Conservation (phyloP, 1,140 invertebrate genomes). For the Musca vetustissima region DNA sequence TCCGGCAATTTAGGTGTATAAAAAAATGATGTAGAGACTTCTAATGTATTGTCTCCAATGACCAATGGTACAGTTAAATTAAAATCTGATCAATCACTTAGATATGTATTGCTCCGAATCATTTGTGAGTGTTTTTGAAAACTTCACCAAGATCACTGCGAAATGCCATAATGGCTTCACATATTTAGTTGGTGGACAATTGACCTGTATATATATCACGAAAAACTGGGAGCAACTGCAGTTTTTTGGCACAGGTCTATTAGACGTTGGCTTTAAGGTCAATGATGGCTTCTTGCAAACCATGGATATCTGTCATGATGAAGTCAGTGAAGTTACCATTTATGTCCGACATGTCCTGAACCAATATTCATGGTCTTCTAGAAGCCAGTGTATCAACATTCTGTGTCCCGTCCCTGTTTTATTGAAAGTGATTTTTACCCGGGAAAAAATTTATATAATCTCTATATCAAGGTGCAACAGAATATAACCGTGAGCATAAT, state of each 20-base stretch:
- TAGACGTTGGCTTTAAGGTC: constrained; percentile 49
- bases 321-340: constrained; percentile 47
- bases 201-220: constrained; percentile 44
- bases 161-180: constrained; percentile 47
- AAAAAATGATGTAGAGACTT: too few species aligned
- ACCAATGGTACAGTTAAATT: constrained; percentile 43
- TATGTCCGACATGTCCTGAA: constrained; percentile 54
- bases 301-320: constrained; percentile 56
- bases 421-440: constrained; percentile 46
- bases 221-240: constrained; percentile 47
- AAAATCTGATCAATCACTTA: constrained; percentile 40
- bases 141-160: constrained; percentile 34
- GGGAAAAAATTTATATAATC: constrained; percentile 42
- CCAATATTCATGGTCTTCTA: too few species aligned
- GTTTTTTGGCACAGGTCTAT: constrained; percentile 44
- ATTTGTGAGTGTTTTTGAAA: constrained; percentile 36
- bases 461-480: constrained; percentile 52
- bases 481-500: constrained; percentile 44
- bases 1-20: too few species aligned
- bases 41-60: constrained; percentile 43
- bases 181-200: constrained; percentile 38
- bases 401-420: constrained; percentile 48
- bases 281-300: constrained; percentile 49
- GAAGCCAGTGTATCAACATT: constrained; percentile 46
- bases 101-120: constrained; percentile 32